Evolutionary conservation across 2,797 vertebrate species (phyloP), one percentile per base, ranked within the genome.

Genomic region (Distichodus sexfasciatus): DNA sequence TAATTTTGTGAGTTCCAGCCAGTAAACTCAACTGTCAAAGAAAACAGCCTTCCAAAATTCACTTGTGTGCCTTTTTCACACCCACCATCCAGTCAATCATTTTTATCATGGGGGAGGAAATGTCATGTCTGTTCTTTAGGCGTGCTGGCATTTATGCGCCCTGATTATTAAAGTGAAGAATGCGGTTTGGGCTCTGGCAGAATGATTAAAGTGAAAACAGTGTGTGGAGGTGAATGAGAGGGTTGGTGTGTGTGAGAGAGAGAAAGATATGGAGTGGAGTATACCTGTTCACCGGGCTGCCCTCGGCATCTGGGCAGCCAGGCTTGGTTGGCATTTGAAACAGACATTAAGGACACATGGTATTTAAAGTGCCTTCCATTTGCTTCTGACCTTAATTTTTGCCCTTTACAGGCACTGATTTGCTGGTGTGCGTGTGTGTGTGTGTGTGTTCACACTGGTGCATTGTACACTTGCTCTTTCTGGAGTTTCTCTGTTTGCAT

Each of bases 301-400:
- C 41, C 63, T 67, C 23, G 17, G 6, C 53, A 66, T 19, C 46
- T 21, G 14, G n/a, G 61, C 47, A 50, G 23, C 10, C 40, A 38
- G 17, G 81, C 80, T 82, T 79, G 75, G 80, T 76, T 90, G 90
- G 82, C 85, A 88, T 90, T 89, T 86, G 83, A 66, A 59, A 76
- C 74, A 66, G 62, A 78, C 75, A 83, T 47, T 66, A 61, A 67
- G 57, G 78, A 84, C 79, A 79, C 40, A 31, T 87, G 86, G 76
- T 85, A 89, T 90, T 90, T 89, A 84, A 81, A 81, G 78, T 76
- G 51, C 23, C 71, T 78, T 70, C 53, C 68, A 82, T 76, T 79
- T 79, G 69, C 60, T 86, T 82, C 76, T 86, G 85, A 88, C 85
- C 84, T 86, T 89, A 87, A 87, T 88, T 80, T 87, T 69, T 51